Conservation (phyloP, 2,888 invertebrate species). For the Phengaris alcon region DNA sequence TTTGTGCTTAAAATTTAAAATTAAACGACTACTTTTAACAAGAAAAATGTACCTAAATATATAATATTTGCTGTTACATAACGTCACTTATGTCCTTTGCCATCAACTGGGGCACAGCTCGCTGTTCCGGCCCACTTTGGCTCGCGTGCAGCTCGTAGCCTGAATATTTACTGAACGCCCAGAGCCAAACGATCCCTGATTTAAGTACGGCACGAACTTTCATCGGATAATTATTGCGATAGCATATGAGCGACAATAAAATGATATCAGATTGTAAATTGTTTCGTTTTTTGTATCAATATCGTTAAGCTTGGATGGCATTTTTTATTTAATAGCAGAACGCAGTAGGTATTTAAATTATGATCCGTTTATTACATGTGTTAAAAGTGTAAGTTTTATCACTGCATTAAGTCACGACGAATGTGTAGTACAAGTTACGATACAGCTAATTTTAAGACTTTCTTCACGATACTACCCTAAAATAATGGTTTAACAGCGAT, state of each 20-base stretch:
- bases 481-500: not conserved
- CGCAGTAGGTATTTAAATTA: not conserved
- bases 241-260: not conserved
- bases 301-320: not conserved
- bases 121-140: constrained; percentile 19
- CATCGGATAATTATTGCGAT: constrained; percentile 13
- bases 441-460: not conserved
- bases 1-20: too few species aligned
- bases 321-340: not conserved
- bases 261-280: not conserved
- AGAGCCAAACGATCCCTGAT: not conserved
- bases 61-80: not conserved
- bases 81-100: constrained; percentile 7
- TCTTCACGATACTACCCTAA: not conserved
- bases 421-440: not conserved
- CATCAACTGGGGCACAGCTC: constrained; percentile 4
- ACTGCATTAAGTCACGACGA: not conserved
- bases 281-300: not conserved
- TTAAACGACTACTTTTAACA: too few species aligned
- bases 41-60: too few species aligned
- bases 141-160: constrained; percentile 16
- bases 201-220: constrained; percentile 10
- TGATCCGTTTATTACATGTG: too few species aligned
- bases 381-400: too few species aligned
- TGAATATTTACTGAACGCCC: constrained; percentile 24